phyloP scores from a whole-genome alignment of 2,113 vertebrate genomes.

The Sarotherodon lohbergeri region DNA sequence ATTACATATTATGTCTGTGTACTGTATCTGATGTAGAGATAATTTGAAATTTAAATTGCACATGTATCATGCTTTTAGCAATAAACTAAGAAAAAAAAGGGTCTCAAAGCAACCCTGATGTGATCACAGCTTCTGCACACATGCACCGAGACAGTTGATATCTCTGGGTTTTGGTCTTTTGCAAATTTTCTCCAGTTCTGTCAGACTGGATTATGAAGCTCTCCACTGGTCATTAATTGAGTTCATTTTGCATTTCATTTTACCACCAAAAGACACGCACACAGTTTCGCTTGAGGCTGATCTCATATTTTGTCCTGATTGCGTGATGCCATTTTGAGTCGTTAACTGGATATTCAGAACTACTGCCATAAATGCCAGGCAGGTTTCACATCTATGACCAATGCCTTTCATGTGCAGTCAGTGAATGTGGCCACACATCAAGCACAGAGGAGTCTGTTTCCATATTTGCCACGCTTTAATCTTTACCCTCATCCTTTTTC shows the following conservation, averaged over 20 bases:
- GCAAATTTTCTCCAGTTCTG: background rate
- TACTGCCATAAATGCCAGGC: background rate
- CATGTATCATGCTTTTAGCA: background rate
- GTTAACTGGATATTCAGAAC: background rate
- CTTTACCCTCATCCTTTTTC: background rate
- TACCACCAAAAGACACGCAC: background rate
- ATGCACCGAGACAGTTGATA: background rate
- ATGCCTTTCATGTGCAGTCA: background rate
- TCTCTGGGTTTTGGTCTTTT: background rate
- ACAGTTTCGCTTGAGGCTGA: background rate
- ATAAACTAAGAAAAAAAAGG: fast-evolving
- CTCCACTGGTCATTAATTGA: background rate
- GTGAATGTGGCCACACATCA: background rate
- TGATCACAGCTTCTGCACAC: background rate
- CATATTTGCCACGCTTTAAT: fast-evolving
- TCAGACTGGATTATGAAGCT: background rate
- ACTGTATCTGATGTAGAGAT: background rate
- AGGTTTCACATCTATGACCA: background rate
- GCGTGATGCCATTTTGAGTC: background rate
- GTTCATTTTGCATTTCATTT: background rate
- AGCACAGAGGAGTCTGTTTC: background rate
- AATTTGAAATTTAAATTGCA: fast-evolving
- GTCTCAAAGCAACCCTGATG: background rate
- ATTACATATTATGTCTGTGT: background rate
- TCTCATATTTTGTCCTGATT: background rate